A percentile compares a stretch with the other conserved stretches of the same genome.
phyloP scores from a whole-genome alignment of 2,797 vertebrate species.

The Peromyscus aztecus region DNA sequence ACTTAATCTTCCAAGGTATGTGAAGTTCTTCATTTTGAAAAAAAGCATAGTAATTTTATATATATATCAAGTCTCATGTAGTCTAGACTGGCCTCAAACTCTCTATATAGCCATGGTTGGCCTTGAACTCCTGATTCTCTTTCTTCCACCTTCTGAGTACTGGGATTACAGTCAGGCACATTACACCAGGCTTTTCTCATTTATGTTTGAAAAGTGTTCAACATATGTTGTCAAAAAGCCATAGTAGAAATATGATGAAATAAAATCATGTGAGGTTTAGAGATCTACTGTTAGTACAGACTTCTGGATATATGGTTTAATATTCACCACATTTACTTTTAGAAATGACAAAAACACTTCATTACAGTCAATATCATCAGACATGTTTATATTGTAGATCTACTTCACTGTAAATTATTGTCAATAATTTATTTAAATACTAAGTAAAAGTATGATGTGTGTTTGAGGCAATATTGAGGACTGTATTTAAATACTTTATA shows the following conservation, averaged over 20 bases:
- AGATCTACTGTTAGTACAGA: not conserved
- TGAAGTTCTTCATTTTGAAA: constrained; percentile 1
- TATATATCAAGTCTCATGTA: not conserved
- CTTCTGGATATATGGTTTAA: not conserved
- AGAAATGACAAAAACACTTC: not conserved
- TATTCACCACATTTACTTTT: not conserved
- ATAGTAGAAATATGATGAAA: not conserved
- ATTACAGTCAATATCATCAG: too few relatives aligned
- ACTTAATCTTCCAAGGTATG: not conserved
- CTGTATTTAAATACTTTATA: not conserved
- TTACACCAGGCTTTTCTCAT: not conserved
- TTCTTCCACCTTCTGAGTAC: not conserved
- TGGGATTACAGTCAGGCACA: not conserved
- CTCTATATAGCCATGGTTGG: too few relatives aligned
- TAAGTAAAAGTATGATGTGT: not conserved
- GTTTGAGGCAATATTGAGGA: not conserved
- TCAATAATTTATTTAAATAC: not conserved
- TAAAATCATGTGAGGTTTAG: not conserved
- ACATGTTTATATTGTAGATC: not conserved
- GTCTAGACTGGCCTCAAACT: not conserved
- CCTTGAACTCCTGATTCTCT: not conserved
- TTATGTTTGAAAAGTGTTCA: not conserved
- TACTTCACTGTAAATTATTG: not conserved
- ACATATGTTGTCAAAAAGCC: not conserved
- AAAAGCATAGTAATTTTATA: not conserved